These are phyloP conservation scores for Aplochiton taeniatus DNA, from an alignment of 2,797 vertebrate species.

Conservation along the genomic window DNA sequence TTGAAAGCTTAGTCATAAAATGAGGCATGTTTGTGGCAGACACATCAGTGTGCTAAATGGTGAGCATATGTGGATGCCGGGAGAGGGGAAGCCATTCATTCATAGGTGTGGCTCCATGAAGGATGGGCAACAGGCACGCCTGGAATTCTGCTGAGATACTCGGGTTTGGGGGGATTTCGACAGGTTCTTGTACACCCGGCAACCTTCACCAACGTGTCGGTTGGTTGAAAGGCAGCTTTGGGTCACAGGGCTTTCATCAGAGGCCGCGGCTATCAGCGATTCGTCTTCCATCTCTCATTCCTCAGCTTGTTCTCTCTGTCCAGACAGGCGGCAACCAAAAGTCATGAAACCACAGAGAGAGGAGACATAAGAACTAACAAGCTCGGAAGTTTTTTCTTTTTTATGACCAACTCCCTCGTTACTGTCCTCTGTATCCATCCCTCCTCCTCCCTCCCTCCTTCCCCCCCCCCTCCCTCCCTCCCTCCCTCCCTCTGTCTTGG, in stretches of 20 bases:
- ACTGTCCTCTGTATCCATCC: conserved; percentile 34
- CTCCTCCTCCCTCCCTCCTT: conserved; percentile 24
- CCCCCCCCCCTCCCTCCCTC: conserved; percentile 31
- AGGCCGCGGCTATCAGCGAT: conserved; percentile 1
- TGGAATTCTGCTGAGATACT: not conserved
- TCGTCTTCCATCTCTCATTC: conserved; percentile 16
- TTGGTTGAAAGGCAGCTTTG: too few species aligned
- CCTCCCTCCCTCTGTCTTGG: conserved; percentile 38
- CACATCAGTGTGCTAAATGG: conserved; percentile 62
- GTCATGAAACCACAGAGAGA: conserved; percentile 33
- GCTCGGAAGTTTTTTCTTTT: conserved; percentile 22
- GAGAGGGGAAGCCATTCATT: conserved; percentile 2
- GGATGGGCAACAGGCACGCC: conserved; percentile 15
- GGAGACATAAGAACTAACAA: conserved; percentile 34
- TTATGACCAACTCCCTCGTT: conserved; percentile 35
- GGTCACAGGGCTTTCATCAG: not conserved
- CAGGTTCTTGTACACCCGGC: not conserved
- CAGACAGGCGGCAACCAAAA: conserved; percentile 38
- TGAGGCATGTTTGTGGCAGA: conserved; percentile 65
- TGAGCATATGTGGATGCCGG: conserved; percentile 58
- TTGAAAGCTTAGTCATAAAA: conserved; percentile 78
- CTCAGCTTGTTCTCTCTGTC: conserved; percentile 39
- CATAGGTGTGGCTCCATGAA: conserved; percentile 46
- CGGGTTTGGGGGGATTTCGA: not conserved
- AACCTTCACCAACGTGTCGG: not conserved